These are phyloP conservation scores for Eriocheir sinensis DNA, from an alignment of 1,140 invertebrate species.

Conservation along the genomic window DNA sequence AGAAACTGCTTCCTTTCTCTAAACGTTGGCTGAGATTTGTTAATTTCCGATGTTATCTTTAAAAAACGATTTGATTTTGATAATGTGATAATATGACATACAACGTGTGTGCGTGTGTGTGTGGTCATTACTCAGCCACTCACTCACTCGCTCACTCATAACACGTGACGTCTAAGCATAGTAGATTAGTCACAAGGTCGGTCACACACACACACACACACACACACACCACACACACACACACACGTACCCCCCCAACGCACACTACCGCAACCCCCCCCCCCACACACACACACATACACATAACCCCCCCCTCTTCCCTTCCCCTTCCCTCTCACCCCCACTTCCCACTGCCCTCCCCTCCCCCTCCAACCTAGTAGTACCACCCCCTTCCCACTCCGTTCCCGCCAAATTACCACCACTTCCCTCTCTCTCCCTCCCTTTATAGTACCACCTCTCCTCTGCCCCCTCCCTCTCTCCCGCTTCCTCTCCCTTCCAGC, in stretches of 20 bases:
- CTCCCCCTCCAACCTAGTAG: not conserved
- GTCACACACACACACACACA: constrained; percentile 32
- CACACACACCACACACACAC: not conserved
- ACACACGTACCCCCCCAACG: constrained; percentile 80
- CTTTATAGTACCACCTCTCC: not conserved
- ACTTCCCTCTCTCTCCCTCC: not conserved
- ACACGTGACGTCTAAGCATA: not conserved
- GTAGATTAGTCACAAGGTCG: not conserved
- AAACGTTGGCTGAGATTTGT: too few relatives aligned
- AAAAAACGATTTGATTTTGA: too few relatives aligned
- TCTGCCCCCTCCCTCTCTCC: not conserved
- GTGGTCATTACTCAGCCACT: too few relatives aligned
- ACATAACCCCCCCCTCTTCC: not conserved
- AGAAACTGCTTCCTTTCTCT: too few relatives aligned
- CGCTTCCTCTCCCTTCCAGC: not conserved
- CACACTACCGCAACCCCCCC: not conserved
- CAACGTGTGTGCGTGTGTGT: too few relatives aligned
- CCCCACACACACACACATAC: too few relatives aligned
- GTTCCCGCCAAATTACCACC: not conserved
- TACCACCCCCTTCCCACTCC: not conserved
- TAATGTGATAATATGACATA: too few relatives aligned
- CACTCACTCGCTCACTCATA: too few relatives aligned
- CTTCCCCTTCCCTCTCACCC: not conserved
- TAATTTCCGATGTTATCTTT: too few relatives aligned
- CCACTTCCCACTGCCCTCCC: not conserved